These are phyloP conservation scores for Enteromius afrohamiltoni DNA, from an alignment of 2,797 vertebrate species.

Conservation along the genomic window DNA sequence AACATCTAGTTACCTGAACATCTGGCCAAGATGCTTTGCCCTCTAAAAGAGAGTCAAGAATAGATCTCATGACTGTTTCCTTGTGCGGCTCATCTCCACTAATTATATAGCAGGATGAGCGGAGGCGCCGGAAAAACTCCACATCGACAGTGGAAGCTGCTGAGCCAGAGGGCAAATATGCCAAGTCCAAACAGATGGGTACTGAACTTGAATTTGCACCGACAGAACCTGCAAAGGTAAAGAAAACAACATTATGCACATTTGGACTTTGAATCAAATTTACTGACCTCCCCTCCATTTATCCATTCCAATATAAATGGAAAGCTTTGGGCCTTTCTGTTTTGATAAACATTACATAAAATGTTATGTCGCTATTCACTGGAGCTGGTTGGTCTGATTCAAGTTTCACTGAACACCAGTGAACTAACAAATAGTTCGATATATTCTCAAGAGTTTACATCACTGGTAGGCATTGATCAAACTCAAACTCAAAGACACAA, in stretches of 20 bases:
- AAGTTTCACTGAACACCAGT: not conserved
- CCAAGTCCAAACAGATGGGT: slow-evolving; percentile 86
- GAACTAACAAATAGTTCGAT: not conserved
- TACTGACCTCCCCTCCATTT: not conserved
- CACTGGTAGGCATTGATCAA: not conserved
- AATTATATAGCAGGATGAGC: slow-evolving; percentile 88
- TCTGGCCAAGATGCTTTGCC: slow-evolving; percentile 85
- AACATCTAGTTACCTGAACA: slow-evolving; percentile 77
- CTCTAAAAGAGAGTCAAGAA: slow-evolving; percentile 85
- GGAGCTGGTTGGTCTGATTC: not conserved
- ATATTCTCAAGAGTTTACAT: not conserved
- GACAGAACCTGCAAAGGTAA: slow-evolving; percentile 59
- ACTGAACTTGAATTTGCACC: slow-evolving; percentile 51
- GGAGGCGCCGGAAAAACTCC: slow-evolving; percentile 84
- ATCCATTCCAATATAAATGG: not conserved
- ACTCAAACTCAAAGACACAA: not conserved
- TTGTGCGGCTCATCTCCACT: slow-evolving; percentile 87
- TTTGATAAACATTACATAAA: not conserved
- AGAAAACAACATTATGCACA: not conserved
- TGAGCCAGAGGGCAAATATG: slow-evolving; percentile 85
- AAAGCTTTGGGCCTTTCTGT: not conserved
- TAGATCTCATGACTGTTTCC: slow-evolving; percentile 79
- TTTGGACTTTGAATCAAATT: not conserved
- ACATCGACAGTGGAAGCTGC: slow-evolving; percentile 79
- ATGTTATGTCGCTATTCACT: not conserved